Evolutionary conservation across 2,888 invertebrate genomes (phyloP).

Genomic region (Acronicta alni): DNA sequence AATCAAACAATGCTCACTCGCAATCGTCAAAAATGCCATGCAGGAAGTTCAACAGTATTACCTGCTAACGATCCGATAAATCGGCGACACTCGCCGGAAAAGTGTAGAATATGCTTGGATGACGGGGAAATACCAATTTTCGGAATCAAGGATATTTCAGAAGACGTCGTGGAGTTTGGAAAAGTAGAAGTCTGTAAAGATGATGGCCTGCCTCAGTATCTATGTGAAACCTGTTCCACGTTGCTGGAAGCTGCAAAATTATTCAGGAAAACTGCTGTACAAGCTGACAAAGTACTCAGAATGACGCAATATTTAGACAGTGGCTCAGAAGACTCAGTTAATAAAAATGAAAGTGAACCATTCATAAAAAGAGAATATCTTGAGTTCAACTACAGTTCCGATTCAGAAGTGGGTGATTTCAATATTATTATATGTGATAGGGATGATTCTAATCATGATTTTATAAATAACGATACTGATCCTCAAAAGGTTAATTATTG

Average conservation of each 20-base stretch:
- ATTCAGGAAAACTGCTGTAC: slow-evolving; percentile 55
- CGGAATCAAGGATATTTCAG: slow-evolving; percentile 48
- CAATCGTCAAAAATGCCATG: slow-evolving; percentile 15
- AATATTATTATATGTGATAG: slow-evolving; percentile 16
- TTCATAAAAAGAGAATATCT: slow-evolving; percentile 44
- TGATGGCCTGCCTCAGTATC: slow-evolving; percentile 55
- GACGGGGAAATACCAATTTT: slow-evolving; percentile 59
- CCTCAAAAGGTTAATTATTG: slow-evolving; percentile 4
- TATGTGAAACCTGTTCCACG: slow-evolving; percentile 52
- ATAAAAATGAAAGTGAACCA: slow-evolving; percentile 33
- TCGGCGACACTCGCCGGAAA: slow-evolving; percentile 19
- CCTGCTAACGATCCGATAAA: background rate
- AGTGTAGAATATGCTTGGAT: slow-evolving; percentile 58
- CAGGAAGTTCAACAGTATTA: background rate
- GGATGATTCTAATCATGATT: slow-evolving; percentile 2
- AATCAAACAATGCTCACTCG: slow-evolving; percentile 36
- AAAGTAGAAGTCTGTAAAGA: slow-evolving; percentile 40
- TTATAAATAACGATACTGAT: slow-evolving; percentile 13
- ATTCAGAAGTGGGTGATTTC: slow-evolving; percentile 20
- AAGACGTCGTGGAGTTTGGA: slow-evolving; percentile 46
- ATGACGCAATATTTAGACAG: background rate
- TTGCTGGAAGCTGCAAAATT: slow-evolving; percentile 51
- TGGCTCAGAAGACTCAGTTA: slow-evolving; percentile 8
- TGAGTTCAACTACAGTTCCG: slow-evolving; percentile 34
- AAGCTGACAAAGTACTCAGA: slow-evolving; percentile 42